Evolutionary conservation across 2,888 invertebrate genomes (phyloP).

Genomic region (Phrixothrix hirtus): DNA sequence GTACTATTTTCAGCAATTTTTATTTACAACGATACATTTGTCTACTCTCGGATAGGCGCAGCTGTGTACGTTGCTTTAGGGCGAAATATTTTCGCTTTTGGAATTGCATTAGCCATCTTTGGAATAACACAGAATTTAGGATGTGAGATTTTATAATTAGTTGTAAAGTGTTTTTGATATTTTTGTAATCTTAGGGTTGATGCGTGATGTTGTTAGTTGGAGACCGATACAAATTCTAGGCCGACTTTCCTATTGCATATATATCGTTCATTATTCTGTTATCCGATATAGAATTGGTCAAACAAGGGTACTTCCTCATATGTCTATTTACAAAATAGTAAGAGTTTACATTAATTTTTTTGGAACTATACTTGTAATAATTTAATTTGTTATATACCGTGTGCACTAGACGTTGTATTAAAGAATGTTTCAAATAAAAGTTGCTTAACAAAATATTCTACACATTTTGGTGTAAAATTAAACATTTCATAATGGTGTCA

Average conservation of each 20-base stretch:
- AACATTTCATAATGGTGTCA: no score
- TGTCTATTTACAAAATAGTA: conserved; percentile 38
- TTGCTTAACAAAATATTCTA: no score
- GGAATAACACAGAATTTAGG: conserved; percentile 48
- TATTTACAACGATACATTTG: conserved; percentile 40
- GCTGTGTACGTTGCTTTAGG: conserved; percentile 53
- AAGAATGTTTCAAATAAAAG: no score
- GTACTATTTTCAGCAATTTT: conserved; percentile 2
- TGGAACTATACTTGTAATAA: no score
- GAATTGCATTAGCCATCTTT: conserved; percentile 44
- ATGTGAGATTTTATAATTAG: conserved; percentile 40
- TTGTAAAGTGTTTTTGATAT: no score
- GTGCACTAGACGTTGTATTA: no score
- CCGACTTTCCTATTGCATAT: conserved; percentile 44
- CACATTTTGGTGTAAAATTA: no score
- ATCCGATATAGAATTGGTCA: conserved; percentile 36
- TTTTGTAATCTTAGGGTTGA: conserved; percentile 13
- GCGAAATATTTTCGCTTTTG: conserved; percentile 51
- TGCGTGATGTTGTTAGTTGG: conserved; percentile 12
- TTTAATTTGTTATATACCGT: no score
- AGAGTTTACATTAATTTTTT: conserved; percentile 19
- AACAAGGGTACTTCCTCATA: conserved; percentile 34
- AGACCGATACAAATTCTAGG: conserved; percentile 40
- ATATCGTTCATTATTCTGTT: conserved; percentile 41
- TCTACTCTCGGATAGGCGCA: conserved; percentile 49